A percentile compares a stretch with the other conserved stretches of the same genome.
phyloP scores from a whole-genome alignment of 1,140 invertebrate genomes.

The Calephelis virginiensis region DNA sequence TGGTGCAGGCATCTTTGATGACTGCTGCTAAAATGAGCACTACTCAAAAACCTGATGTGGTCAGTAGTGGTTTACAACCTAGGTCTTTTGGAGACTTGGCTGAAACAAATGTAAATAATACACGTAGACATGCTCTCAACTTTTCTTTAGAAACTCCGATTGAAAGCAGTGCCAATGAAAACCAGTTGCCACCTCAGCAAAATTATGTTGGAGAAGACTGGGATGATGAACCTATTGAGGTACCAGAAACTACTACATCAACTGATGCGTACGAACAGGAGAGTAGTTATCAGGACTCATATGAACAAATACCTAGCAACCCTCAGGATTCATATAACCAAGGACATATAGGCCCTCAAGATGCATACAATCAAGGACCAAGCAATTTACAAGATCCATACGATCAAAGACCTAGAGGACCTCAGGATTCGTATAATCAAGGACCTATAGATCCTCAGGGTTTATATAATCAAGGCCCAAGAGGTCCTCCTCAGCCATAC shows the following conservation, averaged over 20 bases:
- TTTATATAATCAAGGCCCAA: constrained; percentile 23
- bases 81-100: constrained; percentile 58
- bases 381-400: constrained; percentile 14
- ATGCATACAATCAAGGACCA: constrained; percentile 23
- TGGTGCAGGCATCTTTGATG: constrained; percentile 60
- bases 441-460: constrained; percentile 9
- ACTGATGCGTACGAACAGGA: not conserved
- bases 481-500: constrained; percentile 12
- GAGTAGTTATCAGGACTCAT: not conserved
- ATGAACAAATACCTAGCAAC: not conserved
- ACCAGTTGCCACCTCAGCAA: not conserved
- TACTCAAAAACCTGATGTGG: constrained; percentile 33
- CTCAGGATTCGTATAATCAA: constrained; percentile 15
- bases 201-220: not conserved
- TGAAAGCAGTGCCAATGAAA: not conserved
- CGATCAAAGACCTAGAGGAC: not conserved
- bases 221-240: not conserved
- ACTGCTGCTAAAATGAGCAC: constrained; percentile 27
- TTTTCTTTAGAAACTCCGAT: not conserved
- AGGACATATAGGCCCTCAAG: not conserved
- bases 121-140: constrained; percentile 9
- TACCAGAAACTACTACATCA: not conserved
- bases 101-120: constrained; percentile 24
- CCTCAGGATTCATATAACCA: not conserved
- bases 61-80: constrained; percentile 45